A percentile compares a stretch with the other conserved stretches of the same genome.
phyloP scores from a whole-genome alignment of 2,888 invertebrate genomes.

The Netelia inedita region DNA sequence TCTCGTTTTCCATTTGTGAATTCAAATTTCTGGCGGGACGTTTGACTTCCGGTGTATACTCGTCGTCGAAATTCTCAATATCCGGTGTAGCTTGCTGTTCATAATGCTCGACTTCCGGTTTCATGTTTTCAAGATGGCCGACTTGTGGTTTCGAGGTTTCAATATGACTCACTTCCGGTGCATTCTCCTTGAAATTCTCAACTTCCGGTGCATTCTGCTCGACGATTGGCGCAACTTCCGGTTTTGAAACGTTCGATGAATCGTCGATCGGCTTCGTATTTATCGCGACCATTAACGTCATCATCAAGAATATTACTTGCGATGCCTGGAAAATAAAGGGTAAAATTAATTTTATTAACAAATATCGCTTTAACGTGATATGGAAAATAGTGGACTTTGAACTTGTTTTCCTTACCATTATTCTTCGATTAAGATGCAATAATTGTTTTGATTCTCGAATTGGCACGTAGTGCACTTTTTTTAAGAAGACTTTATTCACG shows the following conservation, averaged over 20 bases:
- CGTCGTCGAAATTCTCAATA: too few relatives aligned
- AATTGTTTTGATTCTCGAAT: not conserved
- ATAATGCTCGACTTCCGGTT: too few relatives aligned
- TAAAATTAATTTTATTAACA: not conserved
- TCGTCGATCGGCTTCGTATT: constrained; percentile 46
- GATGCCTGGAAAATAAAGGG: constrained; percentile 49
- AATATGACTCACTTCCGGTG: not conserved
- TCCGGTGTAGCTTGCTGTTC: too few relatives aligned
- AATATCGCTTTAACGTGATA: not conserved
- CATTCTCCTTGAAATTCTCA: not conserved
- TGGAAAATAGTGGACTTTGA: not conserved
- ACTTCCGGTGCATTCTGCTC: too few relatives aligned
- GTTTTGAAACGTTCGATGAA: not conserved
- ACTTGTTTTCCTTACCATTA: constrained; percentile 56
- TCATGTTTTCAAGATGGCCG: too few relatives aligned
- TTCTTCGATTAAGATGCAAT: not conserved
- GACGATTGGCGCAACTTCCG: not conserved
- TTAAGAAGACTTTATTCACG: constrained; percentile 14
- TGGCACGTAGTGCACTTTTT: constrained; percentile 13
- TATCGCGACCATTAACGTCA: not conserved
- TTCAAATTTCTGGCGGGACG: not conserved
- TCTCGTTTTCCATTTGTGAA: constrained; percentile 19
- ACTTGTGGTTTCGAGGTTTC: not conserved
- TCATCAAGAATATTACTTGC: constrained; percentile 36
- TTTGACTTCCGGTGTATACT: too few relatives aligned